Evolutionary conservation across 1,140 invertebrate genomes (phyloP), one percentile per base, ranked within the genome.

Genomic region (Gryllus bimaculatus): DNA sequence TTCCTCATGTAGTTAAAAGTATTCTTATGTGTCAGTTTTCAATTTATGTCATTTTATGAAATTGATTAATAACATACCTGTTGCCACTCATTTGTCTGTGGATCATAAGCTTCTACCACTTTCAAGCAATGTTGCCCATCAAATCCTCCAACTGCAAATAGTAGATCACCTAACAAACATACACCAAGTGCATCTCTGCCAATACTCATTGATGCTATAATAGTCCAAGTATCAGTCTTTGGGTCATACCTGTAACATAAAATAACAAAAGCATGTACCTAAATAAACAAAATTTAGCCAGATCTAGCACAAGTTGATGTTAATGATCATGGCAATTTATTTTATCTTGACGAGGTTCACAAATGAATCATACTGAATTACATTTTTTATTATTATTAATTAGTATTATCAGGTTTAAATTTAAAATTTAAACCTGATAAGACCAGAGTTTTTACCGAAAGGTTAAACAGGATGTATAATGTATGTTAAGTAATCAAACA

Each of bases 81-180:
- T 75, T 88, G 87, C 96, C 97, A 98, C 83, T 93, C 92, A 87
- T 98, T 97, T 0, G 90, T 90, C 84, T 93, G 91, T 13, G 96
- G 92, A 86, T 98, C 96, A 85, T 98, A 99, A 82, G 95, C 92
- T 87, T 99, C 96, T 21, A 98, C 96, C 79, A 93, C 91, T 83
- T 93, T 94, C 4, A 98, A 87, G 87, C 97, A 98, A 80, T 93
- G 91, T 83, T 94, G 93, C n/a, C 97, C 97, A 88, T 98, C 96
- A 86, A 98, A 98, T 0, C 97, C 97, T 48, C 97, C 96, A 48
- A 97, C 94, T 73, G 95, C 95, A 82, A 97, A 91, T 18, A 98
- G 87, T 81, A 91, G 89, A 85, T 98, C 95, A 78, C 96, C 96
- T 0, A 98, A 89, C 21, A 96, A 89, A 82, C 95, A 95, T 76